Evolutionary conservation across 2,888 invertebrate species (phyloP).

Genomic region (Gisinianus flammeolus): DNA sequence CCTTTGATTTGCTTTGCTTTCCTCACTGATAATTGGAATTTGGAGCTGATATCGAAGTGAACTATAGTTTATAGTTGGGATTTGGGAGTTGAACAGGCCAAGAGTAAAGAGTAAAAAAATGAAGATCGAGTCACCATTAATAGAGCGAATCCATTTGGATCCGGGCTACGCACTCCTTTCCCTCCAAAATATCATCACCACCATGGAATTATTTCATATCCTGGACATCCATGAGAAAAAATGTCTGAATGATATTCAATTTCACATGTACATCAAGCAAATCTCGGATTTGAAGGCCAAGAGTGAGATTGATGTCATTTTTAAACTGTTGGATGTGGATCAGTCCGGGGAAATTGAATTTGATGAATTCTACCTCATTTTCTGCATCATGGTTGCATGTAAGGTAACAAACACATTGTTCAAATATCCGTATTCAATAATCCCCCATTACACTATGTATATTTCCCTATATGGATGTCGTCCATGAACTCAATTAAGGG

Average conservation of each 20-base stretch:
- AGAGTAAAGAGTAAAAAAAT: slow-evolving; percentile 30
- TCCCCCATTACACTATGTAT: neutral
- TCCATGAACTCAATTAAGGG: too few relatives aligned
- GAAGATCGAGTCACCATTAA: slow-evolving; percentile 47
- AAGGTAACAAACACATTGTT: slow-evolving; percentile 56
- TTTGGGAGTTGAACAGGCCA: too few relatives aligned
- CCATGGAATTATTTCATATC: slow-evolving; percentile 59
- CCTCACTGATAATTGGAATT: too few relatives aligned
- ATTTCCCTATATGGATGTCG: too few relatives aligned
- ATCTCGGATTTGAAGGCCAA: slow-evolving; percentile 56
- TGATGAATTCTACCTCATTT: slow-evolving; percentile 60
- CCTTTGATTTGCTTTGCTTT: too few relatives aligned
- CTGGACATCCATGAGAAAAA: slow-evolving; percentile 58
- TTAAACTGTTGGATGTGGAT: slow-evolving; percentile 60
- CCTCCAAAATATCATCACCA: slow-evolving; percentile 54
- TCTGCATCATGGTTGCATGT: slow-evolving; percentile 60
- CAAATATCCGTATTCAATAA: neutral
- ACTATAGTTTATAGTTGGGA: too few relatives aligned
- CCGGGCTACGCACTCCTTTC: slow-evolving; percentile 58
- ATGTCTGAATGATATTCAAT: slow-evolving; percentile 59
- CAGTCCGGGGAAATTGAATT: slow-evolving; percentile 60
- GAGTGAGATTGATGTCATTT: slow-evolving; percentile 58
- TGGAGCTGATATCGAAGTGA: too few relatives aligned
- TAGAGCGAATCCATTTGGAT: slow-evolving; percentile 57
- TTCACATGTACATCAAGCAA: slow-evolving; percentile 57